Conservation (phyloP, 2,888 invertebrate species). For the Axea sp. region DNA sequence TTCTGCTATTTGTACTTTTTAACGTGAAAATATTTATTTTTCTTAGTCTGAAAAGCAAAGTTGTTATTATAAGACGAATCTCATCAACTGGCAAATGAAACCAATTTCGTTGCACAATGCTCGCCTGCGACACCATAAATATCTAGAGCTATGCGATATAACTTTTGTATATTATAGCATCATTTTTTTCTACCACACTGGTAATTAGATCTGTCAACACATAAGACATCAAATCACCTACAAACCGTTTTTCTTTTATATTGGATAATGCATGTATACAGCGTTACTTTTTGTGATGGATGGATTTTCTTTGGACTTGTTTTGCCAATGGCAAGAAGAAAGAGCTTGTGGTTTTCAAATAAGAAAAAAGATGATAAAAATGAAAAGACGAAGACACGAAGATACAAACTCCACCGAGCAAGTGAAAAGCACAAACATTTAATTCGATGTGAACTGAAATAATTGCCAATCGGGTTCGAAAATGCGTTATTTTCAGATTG, state of each 20-base stretch:
- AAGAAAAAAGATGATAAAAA: too few relatives aligned
- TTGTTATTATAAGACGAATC: too few relatives aligned
- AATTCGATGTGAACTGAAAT: background rate
- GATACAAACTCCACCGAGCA: background rate
- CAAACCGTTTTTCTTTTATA: constrained; percentile 9
- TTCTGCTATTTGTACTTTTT: too few relatives aligned
- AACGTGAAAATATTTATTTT: too few relatives aligned
- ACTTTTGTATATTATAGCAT: constrained; percentile 30
- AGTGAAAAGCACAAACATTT: constrained; percentile 13
- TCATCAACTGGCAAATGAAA: constrained; percentile 29
- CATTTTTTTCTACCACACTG: constrained; percentile 11
- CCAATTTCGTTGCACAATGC: constrained; percentile 16
- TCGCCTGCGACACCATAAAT: constrained; percentile 24
- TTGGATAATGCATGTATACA: constrained; percentile 5
- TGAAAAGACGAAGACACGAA: constrained; percentile 1
- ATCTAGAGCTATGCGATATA: constrained; percentile 12
- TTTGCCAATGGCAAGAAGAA: constrained; percentile 21
- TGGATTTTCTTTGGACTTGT: constrained; percentile 14
- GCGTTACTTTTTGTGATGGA: constrained; percentile 26
- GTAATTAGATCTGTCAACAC: constrained; percentile 45
- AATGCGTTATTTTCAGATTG: constrained; percentile 22
- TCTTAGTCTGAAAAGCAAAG: too few relatives aligned
- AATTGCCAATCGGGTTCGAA: constrained; percentile 4
- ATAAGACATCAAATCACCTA: constrained; percentile 27
- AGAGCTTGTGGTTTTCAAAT: background rate